Evolutionary conservation across 1,140 invertebrate species (phyloP).

Genomic region (Drosophila pandora): DNA sequence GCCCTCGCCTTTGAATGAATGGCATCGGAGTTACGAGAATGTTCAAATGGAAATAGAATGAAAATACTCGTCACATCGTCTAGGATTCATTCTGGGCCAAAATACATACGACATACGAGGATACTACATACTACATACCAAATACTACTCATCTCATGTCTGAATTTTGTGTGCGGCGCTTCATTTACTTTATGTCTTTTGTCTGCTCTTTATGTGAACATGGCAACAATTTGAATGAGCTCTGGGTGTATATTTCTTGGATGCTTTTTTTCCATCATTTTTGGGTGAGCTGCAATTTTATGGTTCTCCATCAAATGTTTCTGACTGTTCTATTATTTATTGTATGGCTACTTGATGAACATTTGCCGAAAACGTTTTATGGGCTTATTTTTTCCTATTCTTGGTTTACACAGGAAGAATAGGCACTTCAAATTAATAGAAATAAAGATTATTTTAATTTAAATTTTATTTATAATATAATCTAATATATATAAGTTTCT

Average conservation of each 20-base stretch:
- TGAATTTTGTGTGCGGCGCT: slow-evolving; percentile 64
- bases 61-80: slow-evolving; percentile 48
- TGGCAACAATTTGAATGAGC: slow-evolving; percentile 70
- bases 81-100: not conserved
- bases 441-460: not conserved
- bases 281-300: slow-evolving; percentile 46
- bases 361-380: slow-evolving; percentile 74
- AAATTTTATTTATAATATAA: too few relatives aligned
- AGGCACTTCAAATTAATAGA: not conserved
- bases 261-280: not conserved
- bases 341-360: slow-evolving; percentile 72
- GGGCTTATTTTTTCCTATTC: slow-evolving; percentile 36
- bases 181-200: slow-evolving; percentile 80
- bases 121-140: not conserved
- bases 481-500: too few relatives aligned
- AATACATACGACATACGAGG: not conserved
- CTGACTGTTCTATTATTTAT: slow-evolving; percentile 69
- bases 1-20: slow-evolving; percentile 52
- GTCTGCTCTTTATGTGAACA: slow-evolving; percentile 63
- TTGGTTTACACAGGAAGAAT: not conserved
- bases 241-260: slow-evolving; percentile 12
- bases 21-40: slow-evolving; percentile 65
- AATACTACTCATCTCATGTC: slow-evolving; percentile 20
- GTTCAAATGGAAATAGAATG: slow-evolving; percentile 66
- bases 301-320: slow-evolving; percentile 42